Evolutionary conservation across 2,888 invertebrate species (phyloP).

Genomic region (Cryptocephalus moraei): DNA sequence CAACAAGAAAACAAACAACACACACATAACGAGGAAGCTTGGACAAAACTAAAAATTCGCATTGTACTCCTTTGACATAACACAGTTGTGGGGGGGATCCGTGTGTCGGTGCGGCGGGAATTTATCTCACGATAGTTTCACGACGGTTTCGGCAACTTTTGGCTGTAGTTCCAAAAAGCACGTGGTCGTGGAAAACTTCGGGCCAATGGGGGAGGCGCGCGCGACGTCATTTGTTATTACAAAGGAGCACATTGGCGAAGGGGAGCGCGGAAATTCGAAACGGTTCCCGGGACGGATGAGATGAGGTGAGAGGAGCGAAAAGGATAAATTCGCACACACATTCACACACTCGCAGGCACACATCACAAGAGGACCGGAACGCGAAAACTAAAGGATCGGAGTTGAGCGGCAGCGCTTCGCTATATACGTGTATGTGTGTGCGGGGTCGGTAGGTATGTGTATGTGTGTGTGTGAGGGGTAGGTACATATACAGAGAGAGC

Average conservation of each 20-base stretch:
- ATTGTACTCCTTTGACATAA: no score
- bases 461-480: slow-evolving; percentile 5
- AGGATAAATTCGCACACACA: not conserved
- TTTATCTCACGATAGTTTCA: no score
- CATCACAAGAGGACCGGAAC: slow-evolving; percentile 17
- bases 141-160: no score
- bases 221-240: slow-evolving; percentile 22
- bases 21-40: no score
- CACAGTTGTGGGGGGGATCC: no score
- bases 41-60: no score
- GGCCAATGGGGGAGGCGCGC: slow-evolving; percentile 17
- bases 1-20: no score
- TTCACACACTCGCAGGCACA: not conserved
- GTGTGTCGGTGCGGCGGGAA: no score
- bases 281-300: not conserved
- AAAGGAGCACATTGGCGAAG: slow-evolving; percentile 21
- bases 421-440: no score
- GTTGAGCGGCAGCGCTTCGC: not conserved
- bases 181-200: slow-evolving; percentile 17
- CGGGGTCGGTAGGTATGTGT: no score
- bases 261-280: slow-evolving; percentile 5
- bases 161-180: slow-evolving; percentile 7
- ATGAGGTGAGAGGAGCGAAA: slow-evolving; percentile 1
- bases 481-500: slow-evolving; percentile 11
- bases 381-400: slow-evolving; percentile 15